Conservation (phyloP, 2,797 vertebrate genomes). For the Mormyrus hasselquistii region DNA sequence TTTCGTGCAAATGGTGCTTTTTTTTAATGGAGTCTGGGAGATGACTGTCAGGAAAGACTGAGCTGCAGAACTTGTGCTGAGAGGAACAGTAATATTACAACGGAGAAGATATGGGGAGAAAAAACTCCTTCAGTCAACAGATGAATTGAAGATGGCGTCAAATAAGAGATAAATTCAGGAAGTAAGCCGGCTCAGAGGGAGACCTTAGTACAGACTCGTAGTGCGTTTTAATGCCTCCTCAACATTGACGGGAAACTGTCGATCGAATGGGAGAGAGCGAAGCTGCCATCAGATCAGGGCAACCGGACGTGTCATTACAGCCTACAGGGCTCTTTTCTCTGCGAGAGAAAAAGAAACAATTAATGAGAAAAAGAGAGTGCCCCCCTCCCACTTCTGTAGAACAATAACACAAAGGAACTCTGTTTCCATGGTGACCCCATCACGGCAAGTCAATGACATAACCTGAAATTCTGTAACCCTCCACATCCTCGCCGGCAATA, state of each 20-base stretch:
- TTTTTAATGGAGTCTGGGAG: background rate
- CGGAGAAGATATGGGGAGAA: background rate
- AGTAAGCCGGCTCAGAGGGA: background rate
- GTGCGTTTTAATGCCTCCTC: background rate
- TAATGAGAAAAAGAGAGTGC: background rate
- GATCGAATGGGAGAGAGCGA: background rate
- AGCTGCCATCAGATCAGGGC: background rate
- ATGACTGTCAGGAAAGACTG: background rate
- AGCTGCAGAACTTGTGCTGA: background rate
- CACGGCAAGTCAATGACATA: background rate
- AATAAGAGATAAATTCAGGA: background rate
- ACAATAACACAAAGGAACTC: slow-evolving; percentile 8
- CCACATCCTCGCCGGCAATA: background rate
- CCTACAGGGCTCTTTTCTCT: background rate
- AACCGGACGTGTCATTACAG: background rate
- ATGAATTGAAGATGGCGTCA: background rate
- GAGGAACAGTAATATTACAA: background rate
- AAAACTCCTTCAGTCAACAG: background rate
- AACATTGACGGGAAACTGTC: background rate
- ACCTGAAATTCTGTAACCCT: background rate
- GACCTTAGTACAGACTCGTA: background rate
- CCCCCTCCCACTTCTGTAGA: background rate
- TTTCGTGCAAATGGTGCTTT: background rate
- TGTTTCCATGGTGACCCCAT: slow-evolving; percentile 3
- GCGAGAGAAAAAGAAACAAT: background rate